Conservation (phyloP, 2,888 invertebrate genomes). For the Aporophyla lueneburgensis region DNA sequence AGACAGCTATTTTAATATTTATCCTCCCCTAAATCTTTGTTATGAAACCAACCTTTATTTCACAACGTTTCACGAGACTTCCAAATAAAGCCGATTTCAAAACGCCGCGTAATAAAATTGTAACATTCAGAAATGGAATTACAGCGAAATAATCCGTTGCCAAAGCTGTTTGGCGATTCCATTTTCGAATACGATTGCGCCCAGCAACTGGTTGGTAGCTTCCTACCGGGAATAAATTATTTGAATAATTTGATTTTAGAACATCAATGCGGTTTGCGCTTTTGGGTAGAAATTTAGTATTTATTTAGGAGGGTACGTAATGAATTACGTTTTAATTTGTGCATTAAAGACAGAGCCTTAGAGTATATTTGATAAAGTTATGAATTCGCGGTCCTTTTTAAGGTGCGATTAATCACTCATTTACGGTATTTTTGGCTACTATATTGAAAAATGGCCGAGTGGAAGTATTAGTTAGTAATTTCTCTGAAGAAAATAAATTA, state of each 20-base stretch:
- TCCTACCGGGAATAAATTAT: constrained; percentile 30
- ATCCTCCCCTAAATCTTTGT: constrained; percentile 2
- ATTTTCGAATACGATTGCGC: constrained; percentile 53
- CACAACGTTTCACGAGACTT: constrained; percentile 32
- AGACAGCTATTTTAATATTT: constrained; percentile 21
- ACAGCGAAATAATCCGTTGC: constrained; percentile 48
- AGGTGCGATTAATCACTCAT: too few species aligned
- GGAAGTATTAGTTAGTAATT: neutral
- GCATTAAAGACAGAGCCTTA: neutral
- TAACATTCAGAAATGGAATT: constrained; percentile 47
- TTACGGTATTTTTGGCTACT: neutral
- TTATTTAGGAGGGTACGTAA: neutral
- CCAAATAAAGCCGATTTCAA: constrained; percentile 44
- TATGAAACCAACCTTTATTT: constrained; percentile 28
- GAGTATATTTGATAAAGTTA: neutral
- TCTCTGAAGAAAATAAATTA: neutral
- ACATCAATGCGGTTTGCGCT: constrained; percentile 20
- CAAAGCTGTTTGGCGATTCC: constrained; percentile 49
- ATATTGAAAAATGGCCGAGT: neutral
- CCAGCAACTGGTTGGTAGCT: constrained; percentile 40
- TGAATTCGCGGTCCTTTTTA: too few species aligned
- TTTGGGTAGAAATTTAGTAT: constrained; percentile 9
- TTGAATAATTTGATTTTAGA: constrained; percentile 39
- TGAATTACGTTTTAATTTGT: neutral
- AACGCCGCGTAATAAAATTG: constrained; percentile 42